A percentile compares a stretch with the other conserved stretches of the same genome.
These are phyloP conservation scores for Lucilia cuprina DNA, from an alignment of 1,140 invertebrate species.

Conservation along the genomic window DNA sequence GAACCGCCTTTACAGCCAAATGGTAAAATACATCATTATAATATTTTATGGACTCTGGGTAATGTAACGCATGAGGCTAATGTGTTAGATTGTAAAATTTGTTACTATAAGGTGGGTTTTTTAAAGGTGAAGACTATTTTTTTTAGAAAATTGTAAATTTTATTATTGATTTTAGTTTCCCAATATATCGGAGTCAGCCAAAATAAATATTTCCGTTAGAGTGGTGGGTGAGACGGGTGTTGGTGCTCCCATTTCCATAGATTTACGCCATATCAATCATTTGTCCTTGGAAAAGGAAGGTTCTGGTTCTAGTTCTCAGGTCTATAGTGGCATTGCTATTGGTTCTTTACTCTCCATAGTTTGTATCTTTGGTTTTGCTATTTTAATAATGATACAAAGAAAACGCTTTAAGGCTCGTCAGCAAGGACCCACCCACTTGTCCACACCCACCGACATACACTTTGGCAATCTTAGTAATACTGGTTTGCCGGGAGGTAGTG, in stretches of 20 bases:
- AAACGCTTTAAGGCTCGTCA: constrained; percentile 54
- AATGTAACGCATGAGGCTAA: constrained; percentile 57
- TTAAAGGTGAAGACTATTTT: background rate
- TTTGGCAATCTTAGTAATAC: constrained; percentile 55
- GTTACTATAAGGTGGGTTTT: constrained; percentile 49
- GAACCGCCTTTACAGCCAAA: constrained; percentile 55
- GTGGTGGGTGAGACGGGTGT: constrained; percentile 58
- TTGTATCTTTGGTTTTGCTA: constrained; percentile 52
- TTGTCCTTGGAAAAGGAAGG: constrained; percentile 42
- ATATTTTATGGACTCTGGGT: constrained; percentile 55
- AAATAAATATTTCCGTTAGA: constrained; percentile 57
- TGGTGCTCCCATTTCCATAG: constrained; percentile 55
- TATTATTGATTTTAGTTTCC: constrained; percentile 48
- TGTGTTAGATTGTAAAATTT: constrained; percentile 47
- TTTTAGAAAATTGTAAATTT: background rate
- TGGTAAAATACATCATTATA: constrained; percentile 56
- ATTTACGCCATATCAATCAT: constrained; percentile 48
- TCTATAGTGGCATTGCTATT: constrained; percentile 58
- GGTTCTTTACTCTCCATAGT: constrained; percentile 52
- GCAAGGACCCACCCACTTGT: constrained; percentile 52
- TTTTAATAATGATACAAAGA: constrained; percentile 56
- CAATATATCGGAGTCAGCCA: constrained; percentile 55
- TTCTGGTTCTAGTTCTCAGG: constrained; percentile 44
- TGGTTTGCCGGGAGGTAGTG: constrained; percentile 54
- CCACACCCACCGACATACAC: constrained; percentile 56